Evolutionary conservation across 2,113 vertebrate genomes (phyloP).

Genomic region (Eudyptes chrysolophus): DNA sequence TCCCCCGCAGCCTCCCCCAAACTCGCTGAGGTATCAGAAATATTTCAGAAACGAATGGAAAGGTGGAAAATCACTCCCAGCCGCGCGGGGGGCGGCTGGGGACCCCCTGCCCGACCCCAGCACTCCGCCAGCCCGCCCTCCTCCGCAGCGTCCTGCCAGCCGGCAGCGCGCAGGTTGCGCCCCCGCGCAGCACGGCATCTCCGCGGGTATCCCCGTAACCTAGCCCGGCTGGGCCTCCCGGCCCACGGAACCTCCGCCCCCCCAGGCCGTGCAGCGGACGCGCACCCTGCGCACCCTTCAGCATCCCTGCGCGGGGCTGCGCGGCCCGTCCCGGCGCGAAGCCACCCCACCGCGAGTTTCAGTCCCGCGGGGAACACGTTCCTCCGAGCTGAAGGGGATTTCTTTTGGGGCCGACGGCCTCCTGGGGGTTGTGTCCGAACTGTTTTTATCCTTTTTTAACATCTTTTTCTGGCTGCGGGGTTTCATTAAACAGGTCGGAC

Average conservation of each 20-base stretch:
- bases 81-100: too few species aligned
- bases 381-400: not conserved
- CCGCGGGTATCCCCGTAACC: not conserved
- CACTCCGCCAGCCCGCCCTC: too few species aligned
- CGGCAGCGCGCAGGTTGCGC: not conserved
- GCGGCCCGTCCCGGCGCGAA: not conserved
- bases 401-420: not conserved
- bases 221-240: not conserved
- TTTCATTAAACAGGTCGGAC: not conserved
- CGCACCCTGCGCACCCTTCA: not conserved
- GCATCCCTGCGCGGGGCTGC: not conserved
- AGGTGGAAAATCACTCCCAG: not conserved
- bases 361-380: not conserved
- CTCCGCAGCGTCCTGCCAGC: not conserved
- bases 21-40: not conserved
- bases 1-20: not conserved
- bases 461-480: not conserved
- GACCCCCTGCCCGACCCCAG: not conserved
- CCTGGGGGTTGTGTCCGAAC: not conserved
- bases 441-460: accelerated
- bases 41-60: not conserved
- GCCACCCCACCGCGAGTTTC: not conserved
- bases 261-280: not conserved
- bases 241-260: not conserved
- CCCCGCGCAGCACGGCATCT: not conserved